These are phyloP conservation scores for Autographa gamma DNA, from an alignment of 2,888 invertebrate genomes.

Conservation along the genomic window DNA sequence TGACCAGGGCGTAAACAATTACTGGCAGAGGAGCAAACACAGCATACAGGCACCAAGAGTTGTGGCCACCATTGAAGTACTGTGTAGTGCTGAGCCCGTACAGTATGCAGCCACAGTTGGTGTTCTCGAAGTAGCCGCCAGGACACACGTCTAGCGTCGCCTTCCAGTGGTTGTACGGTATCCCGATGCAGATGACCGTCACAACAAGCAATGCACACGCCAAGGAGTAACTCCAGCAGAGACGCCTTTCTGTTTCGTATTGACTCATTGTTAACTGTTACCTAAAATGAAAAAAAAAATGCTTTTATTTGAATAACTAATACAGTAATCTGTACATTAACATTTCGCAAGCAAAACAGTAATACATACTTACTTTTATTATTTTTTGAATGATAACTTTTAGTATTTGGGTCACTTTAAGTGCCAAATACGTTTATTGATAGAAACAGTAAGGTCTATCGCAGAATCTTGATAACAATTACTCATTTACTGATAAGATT, in stretches of 20 bases:
- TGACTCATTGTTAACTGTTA: constrained; percentile 74
- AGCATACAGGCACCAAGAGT: constrained; percentile 91
- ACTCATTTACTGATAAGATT: constrained; percentile 20
- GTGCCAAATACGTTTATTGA: constrained; percentile 23
- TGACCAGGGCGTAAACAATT: constrained; percentile 89
- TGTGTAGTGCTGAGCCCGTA: constrained; percentile 90
- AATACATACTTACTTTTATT: not conserved
- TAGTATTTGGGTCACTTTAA: constrained; percentile 35
- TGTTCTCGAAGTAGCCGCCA: constrained; percentile 86
- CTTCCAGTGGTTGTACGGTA: constrained; percentile 92
- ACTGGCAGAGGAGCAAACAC: constrained; percentile 91
- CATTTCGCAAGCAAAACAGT: not conserved
- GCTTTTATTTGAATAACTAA: not conserved
- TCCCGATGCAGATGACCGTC: constrained; percentile 86
- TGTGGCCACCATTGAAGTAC: constrained; percentile 91
- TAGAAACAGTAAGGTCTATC: constrained; percentile 27
- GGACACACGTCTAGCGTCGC: constrained; percentile 91
- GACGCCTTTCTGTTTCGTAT: constrained; percentile 78
- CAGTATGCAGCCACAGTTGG: constrained; percentile 92
- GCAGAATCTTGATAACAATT: constrained; percentile 32
- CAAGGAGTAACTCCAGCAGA: constrained; percentile 78
- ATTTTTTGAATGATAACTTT: constrained; percentile 5
- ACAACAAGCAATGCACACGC: constrained; percentile 72
- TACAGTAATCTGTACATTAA: not conserved
- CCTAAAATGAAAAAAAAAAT: constrained; percentile 11